phyloP scores from a whole-genome alignment of 2,888 invertebrate genomes.

The Parelbella ahira region DNA sequence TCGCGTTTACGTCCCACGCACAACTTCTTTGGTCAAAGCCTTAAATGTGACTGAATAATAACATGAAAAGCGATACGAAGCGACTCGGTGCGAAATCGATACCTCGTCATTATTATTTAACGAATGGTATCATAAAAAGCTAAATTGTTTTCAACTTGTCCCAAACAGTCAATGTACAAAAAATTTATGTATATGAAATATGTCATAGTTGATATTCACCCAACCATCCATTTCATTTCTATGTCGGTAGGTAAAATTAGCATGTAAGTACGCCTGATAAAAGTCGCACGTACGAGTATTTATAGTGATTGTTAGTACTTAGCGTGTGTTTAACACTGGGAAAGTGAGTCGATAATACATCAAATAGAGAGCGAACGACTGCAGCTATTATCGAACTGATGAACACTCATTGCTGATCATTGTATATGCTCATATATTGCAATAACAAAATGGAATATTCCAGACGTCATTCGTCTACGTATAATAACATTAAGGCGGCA shows the following conservation, averaged over 20 bases:
- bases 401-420: constrained; percentile 10
- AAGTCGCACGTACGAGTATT: not conserved
- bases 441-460: constrained; percentile 19
- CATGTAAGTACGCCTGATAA: too few relatives aligned
- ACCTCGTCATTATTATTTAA: too few relatives aligned
- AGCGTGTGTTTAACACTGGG: constrained; percentile 1
- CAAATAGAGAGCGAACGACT: constrained; percentile 7
- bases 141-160: too few relatives aligned
- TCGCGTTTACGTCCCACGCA: constrained; percentile 1
- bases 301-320: constrained; percentile 5
- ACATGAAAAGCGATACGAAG: too few relatives aligned
- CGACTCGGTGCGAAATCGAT: too few relatives aligned
- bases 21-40: not conserved
- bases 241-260: too few relatives aligned
- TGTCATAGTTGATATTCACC: too few relatives aligned
- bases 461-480: constrained; percentile 18
- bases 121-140: too few relatives aligned
- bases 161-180: too few relatives aligned
- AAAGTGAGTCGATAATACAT: constrained; percentile 12
- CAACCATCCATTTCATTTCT: not conserved
- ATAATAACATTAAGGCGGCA: constrained; percentile 17
- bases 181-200: too few relatives aligned
- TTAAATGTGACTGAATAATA: too few relatives aligned
- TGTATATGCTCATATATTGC: constrained; percentile 19
- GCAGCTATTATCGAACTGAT: constrained; percentile 11